A percentile compares a stretch with the other conserved stretches of the same genome.
Conservation (phyloP, 2,797 vertebrate genomes). For the Rhabdomys pumilio region DNA sequence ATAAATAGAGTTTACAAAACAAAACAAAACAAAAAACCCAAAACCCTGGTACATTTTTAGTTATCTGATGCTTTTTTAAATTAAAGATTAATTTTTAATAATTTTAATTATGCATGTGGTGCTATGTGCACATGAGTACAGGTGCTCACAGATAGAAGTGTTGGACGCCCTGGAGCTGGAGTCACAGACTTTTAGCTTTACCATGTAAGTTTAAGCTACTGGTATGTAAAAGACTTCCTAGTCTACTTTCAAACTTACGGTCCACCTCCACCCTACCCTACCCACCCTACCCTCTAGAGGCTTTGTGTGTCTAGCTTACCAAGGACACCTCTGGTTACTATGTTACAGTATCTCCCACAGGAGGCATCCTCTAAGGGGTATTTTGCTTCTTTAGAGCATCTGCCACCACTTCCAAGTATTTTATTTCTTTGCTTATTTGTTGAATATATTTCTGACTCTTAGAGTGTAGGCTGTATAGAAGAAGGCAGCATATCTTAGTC, state of each 20-base stretch:
- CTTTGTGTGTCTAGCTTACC: not conserved
- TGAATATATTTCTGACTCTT: constrained; percentile 40
- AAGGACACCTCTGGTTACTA: not conserved
- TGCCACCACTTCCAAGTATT: not conserved
- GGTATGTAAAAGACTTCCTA: not conserved
- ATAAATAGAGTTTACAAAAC: not conserved
- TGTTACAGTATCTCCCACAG: not conserved
- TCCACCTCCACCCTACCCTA: not conserved
- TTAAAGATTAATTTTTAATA: not conserved
- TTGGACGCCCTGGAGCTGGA: not conserved
- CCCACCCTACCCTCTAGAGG: not conserved
- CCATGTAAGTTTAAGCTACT: not conserved
- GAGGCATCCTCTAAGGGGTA: not conserved
- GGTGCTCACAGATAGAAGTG: not conserved
- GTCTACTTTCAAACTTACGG: not conserved
- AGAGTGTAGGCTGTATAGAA: not conserved
- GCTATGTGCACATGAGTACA: not conserved
- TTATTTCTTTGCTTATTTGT: constrained; percentile 22
- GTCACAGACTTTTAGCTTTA: not conserved
- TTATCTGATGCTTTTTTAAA: not conserved
- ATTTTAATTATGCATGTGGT: not conserved
- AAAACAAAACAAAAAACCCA: not conserved
- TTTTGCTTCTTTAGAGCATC: not conserved
- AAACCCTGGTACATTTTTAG: not conserved
- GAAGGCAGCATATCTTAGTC: not conserved